A percentile compares a stretch with the other conserved stretches of the same genome.
phyloP scores from a whole-genome alignment of 2,797 vertebrate species.

The Tamandua tetradactyla region DNA sequence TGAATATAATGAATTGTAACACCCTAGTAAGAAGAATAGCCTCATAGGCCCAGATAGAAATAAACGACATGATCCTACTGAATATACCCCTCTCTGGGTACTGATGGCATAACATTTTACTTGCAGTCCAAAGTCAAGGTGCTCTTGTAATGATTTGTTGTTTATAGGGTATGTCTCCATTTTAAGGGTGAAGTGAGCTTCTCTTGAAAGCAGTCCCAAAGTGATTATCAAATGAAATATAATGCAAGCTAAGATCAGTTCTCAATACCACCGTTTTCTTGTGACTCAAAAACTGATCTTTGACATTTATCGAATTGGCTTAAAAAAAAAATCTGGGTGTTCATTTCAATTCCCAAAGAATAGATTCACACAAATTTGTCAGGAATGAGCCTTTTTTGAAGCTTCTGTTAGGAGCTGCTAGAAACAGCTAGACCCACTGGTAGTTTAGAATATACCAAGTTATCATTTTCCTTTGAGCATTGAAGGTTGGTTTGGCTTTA shows the following conservation, averaged over 20 bases:
- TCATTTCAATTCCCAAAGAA: constrained; percentile 36
- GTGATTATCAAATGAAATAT: neutral
- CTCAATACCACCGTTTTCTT: neutral
- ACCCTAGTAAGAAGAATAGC: neutral
- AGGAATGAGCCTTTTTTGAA: constrained; percentile 53
- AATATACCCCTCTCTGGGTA: neutral
- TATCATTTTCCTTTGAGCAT: neutral
- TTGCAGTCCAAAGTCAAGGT: neutral
- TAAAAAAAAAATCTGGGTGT: constrained; percentile 27
- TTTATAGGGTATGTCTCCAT: neutral
- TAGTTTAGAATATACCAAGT: neutral
- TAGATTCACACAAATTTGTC: constrained; percentile 32
- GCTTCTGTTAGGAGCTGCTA: constrained; percentile 46
- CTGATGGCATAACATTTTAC: neutral
- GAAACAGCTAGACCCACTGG: neutral
- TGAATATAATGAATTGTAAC: constrained; percentile 2
- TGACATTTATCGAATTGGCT: constrained; percentile 38
- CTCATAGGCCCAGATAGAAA: neutral
- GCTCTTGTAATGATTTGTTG: neutral
- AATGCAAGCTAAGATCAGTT: neutral
- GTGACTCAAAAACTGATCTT: neutral
- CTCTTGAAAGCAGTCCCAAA: neutral
- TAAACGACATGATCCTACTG: neutral
- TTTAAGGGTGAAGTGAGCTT: neutral
- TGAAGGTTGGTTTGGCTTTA: neutral